Conservation (phyloP, 2,888 invertebrate species). For the Scaptodrosophila latifasciaeformis region DNA sequence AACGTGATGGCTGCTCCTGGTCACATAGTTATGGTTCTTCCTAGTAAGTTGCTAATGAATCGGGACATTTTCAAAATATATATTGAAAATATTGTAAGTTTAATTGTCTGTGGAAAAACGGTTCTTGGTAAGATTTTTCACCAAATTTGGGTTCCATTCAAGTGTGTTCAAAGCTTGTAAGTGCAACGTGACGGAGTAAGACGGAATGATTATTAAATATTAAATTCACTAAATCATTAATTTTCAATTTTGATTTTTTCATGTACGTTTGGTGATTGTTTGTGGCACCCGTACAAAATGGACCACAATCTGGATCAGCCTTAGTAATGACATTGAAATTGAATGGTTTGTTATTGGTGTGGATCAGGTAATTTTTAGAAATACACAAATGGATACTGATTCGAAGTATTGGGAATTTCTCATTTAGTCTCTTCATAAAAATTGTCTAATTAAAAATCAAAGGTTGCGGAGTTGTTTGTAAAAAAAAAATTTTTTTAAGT, state of each 20-base stretch:
- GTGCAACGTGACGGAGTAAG: no score
- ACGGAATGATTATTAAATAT: no score
- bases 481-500: no score
- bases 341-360: constrained; percentile 52
- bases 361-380: constrained; percentile 29
- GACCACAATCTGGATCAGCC: constrained; percentile 29
- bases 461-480: no score
- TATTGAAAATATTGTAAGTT: constrained; percentile 37
- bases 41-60: constrained; percentile 32
- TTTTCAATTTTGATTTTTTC: constrained; percentile 58
- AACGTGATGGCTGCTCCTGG: constrained; percentile 45
- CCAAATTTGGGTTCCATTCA: no score
- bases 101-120: constrained; percentile 12
- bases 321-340: no score
- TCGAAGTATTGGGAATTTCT: background rate
- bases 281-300: constrained; percentile 21
- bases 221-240: no score
- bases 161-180: no score
- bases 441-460: no score
- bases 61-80: constrained; percentile 15
- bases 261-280: constrained; percentile 47
- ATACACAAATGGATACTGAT: no score
- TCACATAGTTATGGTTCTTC: constrained; percentile 12
- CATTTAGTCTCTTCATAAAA: no score
- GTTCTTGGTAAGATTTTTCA: constrained; percentile 42